Conservation (phyloP, 2,113 vertebrate genomes). For the Monopterus albus region DNA sequence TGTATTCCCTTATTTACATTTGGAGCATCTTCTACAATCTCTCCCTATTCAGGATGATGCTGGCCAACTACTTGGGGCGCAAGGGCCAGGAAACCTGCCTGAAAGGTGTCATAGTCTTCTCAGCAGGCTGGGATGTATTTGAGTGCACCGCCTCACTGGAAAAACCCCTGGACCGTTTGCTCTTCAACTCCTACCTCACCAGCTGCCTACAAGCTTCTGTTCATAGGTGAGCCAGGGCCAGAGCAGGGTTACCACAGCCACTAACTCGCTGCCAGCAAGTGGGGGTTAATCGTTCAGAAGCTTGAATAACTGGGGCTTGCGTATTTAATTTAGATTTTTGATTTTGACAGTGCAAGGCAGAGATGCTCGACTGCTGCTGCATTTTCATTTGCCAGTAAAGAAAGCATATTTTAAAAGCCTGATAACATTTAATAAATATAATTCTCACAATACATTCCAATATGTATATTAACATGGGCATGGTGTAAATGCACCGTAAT, state of each 20-base stretch:
- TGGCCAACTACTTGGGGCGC: conserved; percentile 95
- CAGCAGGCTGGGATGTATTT: conserved; percentile 97
- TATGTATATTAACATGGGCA: neutral
- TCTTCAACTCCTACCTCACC: conserved; percentile 99
- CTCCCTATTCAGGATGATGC: conserved; percentile 89
- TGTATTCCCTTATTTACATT: too few relatives aligned
- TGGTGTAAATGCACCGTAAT: neutral
- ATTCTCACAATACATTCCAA: neutral
- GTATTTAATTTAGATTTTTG: neutral
- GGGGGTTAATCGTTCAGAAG: neutral
- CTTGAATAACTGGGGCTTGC: conserved; percentile 11
- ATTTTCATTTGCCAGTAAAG: neutral
- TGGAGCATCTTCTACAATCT: too few relatives aligned
- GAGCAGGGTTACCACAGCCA: conserved; percentile 41
- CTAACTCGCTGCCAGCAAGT: conserved; percentile 6
- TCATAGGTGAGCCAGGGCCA: conserved; percentile 87
- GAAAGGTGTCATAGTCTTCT: conserved; percentile 94
- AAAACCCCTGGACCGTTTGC: conserved; percentile 95
- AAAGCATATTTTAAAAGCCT: neutral
- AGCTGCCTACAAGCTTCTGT: conserved; percentile 96
- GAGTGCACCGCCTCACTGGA: conserved; percentile 94
- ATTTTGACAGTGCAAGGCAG: neutral
- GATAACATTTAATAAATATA: neutral
- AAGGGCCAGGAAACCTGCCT: conserved; percentile 90
- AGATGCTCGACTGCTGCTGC: neutral